Conservation (phyloP, 2,888 invertebrate species). For the Bombylius discolor region DNA sequence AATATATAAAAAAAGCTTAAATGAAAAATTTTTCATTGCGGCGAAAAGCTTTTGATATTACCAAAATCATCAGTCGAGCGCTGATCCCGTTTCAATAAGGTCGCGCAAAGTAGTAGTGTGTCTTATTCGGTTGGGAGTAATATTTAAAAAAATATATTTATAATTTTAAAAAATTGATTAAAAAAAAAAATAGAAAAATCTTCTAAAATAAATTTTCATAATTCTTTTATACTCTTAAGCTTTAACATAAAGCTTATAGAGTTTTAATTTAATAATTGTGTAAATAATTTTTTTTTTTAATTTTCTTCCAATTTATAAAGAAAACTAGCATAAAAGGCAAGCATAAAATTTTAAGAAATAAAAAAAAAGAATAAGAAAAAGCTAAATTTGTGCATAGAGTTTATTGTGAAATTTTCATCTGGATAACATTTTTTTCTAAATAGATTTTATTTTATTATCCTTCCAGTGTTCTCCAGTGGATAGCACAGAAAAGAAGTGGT, state of each 20-base stretch:
- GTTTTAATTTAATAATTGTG: constrained; percentile 8
- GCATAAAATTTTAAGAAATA: too few relatives aligned
- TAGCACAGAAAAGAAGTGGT: too few relatives aligned
- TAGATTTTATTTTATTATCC: too few relatives aligned
- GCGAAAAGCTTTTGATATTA: constrained; percentile 15
- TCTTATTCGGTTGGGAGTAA: constrained; percentile 13
- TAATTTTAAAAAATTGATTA: constrained; percentile 4
- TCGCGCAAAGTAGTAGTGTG: constrained; percentile 22
- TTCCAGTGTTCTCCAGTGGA: too few relatives aligned
- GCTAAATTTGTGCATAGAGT: too few relatives aligned
- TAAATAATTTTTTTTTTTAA: constrained; percentile 2
- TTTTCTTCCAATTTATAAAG: constrained; percentile 6
- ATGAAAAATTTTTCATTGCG: constrained; percentile 5
- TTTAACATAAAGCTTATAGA: constrained; percentile 16
- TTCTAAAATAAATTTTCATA: constrained; percentile 1
- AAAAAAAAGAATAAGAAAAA: too few relatives aligned
- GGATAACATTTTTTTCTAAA: too few relatives aligned
- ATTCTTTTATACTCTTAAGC: constrained; percentile 12
- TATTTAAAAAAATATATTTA: background rate
- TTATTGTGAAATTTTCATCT: too few relatives aligned
- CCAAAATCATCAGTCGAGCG: constrained; percentile 30
- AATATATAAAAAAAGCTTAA: too few relatives aligned
- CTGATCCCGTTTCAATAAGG: constrained; percentile 35
- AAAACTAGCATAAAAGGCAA: background rate
- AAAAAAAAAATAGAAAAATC: background rate